Evolutionary conservation across 2,113 vertebrate species (phyloP), one percentile per base, ranked within the genome.

Genomic region (Ceyx margarethae): DNA sequence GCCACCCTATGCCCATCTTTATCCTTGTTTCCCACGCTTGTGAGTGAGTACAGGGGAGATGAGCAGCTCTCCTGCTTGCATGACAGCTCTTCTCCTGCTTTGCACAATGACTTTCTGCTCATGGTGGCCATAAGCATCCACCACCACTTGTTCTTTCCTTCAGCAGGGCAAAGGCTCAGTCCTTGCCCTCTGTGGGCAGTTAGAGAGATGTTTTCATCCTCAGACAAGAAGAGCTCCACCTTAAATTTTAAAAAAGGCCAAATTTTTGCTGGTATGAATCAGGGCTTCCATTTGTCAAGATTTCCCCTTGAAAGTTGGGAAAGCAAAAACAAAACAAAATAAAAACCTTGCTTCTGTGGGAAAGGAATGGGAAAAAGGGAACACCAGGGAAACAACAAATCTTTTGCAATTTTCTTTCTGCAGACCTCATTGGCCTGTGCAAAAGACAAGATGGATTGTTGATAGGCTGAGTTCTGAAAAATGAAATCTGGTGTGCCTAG

Each of bases 261-360:
- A 37, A 89, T 96, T 92, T 96, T 96, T 96, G 71, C 78, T 95
- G 74, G 64, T 96, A 95, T 96, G 95, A 95, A 93, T 96, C 94
- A 95, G 89, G 92, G 51, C 92, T 95, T 95, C 94, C 83, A 94
- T 90, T 94, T 95, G 95, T 95, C 91, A 95, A 91, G 81, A 94
- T 96, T 95, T 96, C 94, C 79, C 94, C 58, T 81, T 89, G 87
- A 85, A 96, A 94, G 87, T 80, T 91, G 90, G 82, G 93, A 95
- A 92, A 94, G 78, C 48, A 69, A 69, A 53, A 51, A 37, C 29
- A 85, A 90, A 87, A 26, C 72, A 82, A 93, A 87, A 68, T 72
- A 91, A 89, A 85, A 92, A 57, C 86, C 79, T 95, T 89, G 74
- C 91, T 80, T 91, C 94, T 95, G 94, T 96, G 94, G 90, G 95